These are phyloP conservation scores for Phenganax stokvisi DNA, from an alignment of 92 coral and sea anemone species.

Conservation along the genomic window DNA sequence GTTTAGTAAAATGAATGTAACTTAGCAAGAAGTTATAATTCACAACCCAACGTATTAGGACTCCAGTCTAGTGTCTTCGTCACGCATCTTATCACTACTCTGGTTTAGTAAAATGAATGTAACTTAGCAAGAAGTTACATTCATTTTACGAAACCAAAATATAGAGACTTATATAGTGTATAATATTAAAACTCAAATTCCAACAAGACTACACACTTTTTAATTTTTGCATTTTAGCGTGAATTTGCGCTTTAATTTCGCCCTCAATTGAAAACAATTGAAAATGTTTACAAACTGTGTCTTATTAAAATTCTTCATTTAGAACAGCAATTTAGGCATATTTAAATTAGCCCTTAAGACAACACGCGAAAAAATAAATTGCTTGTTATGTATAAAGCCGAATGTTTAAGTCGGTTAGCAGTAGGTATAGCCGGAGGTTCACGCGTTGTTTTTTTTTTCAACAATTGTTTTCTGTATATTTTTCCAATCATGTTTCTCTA, in stretches of 20 bases:
- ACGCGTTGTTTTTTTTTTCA: background rate
- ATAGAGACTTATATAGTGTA: background rate
- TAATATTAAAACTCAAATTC: background rate
- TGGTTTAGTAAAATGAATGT: no score
- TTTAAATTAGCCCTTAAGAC: conserved; percentile 37
- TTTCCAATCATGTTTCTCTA: no score
- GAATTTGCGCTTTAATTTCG: conserved; percentile 28
- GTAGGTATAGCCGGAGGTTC: no score
- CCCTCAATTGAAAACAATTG: conserved; percentile 18
- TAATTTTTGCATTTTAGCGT: conserved; percentile 22
- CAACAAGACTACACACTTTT: conserved; percentile 7
- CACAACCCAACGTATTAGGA: no score
- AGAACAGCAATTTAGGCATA: background rate
- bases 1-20: no score
- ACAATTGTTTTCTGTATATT: background rate
- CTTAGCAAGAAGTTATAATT: no score
- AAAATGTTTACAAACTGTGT: conserved; percentile 12
- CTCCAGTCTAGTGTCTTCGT: no score
- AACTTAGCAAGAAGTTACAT: no score
- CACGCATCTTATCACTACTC: no score
- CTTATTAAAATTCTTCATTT: background rate
- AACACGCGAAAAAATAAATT: conserved; percentile 73
- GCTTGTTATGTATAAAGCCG: conserved; percentile 28
- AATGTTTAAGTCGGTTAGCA: no score
- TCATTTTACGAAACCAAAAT: no score